These are phyloP conservation scores for Apeira syringaria DNA, from an alignment of 2,888 invertebrate species.

Conservation along the genomic window DNA sequence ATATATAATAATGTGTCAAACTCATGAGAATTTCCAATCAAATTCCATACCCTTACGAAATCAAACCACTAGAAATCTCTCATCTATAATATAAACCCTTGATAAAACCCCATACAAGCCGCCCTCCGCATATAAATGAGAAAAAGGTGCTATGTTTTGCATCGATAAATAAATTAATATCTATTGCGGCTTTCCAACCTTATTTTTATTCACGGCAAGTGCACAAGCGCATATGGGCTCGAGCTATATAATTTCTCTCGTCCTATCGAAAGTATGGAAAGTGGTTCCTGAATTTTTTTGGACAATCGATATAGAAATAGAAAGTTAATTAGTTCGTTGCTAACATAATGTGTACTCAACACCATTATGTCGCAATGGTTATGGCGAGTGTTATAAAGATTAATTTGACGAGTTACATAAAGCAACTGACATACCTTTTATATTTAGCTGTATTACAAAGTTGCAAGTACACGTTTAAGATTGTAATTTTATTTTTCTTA, in stretches of 20 bases:
- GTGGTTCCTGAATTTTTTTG: conserved; percentile 75
- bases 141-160: conserved; percentile 36
- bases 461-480: too few species aligned
- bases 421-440: too few species aligned
- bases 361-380: too few species aligned
- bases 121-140: conserved; percentile 41
- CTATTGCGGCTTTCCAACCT: conserved; percentile 70
- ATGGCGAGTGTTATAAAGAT: too few species aligned
- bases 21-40: too few species aligned
- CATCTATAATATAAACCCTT: conserved; percentile 20
- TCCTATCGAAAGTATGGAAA: conserved; percentile 79
- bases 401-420: too few species aligned
- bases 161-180: conserved; percentile 72
- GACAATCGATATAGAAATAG: conserved; percentile 70
- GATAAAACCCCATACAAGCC: conserved; percentile 39
- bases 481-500: too few species aligned
- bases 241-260: conserved; percentile 76
- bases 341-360: too few species aligned
- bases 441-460: too few species aligned
- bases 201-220: conserved; percentile 65
- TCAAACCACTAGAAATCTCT: conserved; percentile 3
- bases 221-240: conserved; percentile 54
- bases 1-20: too few species aligned
- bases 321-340: conserved; percentile 63
- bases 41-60: conserved; percentile 1